Conservation (phyloP, 2,113 vertebrate species). For the Malurus cyaneus region DNA sequence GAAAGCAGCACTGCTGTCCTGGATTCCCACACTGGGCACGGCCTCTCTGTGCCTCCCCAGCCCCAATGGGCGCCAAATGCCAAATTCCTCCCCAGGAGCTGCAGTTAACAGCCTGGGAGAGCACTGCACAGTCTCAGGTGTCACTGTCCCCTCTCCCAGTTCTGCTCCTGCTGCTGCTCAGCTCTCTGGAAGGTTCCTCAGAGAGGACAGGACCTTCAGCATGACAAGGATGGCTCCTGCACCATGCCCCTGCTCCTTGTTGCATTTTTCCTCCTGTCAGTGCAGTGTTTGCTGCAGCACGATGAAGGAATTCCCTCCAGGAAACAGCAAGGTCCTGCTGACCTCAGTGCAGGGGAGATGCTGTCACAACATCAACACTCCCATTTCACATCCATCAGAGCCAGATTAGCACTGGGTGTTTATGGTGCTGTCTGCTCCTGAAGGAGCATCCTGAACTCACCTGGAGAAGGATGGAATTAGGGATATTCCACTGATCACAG, state of each 20-base stretch:
- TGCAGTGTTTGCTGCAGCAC: not conserved
- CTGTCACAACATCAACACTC: not conserved
- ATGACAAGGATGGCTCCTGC: not conserved
- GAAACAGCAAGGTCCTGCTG: not conserved
- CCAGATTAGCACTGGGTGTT: not conserved
- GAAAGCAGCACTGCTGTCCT: not conserved
- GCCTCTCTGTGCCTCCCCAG: not conserved
- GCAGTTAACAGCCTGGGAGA: not conserved
- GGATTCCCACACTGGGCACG: not conserved
- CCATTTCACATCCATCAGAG: not conserved
- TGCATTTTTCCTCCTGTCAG: not conserved
- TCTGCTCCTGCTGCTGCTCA: not conserved
- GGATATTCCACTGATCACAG: not conserved
- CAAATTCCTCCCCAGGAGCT: not conserved
- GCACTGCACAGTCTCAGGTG: not conserved
- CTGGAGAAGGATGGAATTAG: not conserved
- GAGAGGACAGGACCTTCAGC: not conserved
- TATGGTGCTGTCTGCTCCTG: not conserved
- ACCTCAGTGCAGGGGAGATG: not conserved
- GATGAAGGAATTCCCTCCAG: not conserved
- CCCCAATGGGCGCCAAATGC: not conserved
- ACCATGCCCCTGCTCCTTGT: not conserved
- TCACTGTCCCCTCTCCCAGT: fast-evolving
- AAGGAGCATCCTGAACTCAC: not conserved
- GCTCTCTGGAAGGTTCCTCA: not conserved